Evolutionary conservation across 2,888 invertebrate genomes (phyloP).

Genomic region (Mythimna impura): DNA sequence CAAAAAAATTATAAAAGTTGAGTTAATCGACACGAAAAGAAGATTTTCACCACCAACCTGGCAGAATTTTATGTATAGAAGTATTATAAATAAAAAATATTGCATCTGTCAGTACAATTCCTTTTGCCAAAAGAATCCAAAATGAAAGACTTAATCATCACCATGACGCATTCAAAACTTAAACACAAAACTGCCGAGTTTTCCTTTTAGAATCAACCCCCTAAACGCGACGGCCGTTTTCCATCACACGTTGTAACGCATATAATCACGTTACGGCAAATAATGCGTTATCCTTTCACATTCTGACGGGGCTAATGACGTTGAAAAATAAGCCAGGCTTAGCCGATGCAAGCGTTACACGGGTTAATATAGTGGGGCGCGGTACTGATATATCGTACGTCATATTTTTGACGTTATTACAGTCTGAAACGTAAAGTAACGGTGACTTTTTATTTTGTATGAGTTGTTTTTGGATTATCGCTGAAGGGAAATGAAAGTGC

Average conservation of each 20-base stretch:
- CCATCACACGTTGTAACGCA: slow-evolving; percentile 65
- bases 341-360: slow-evolving; percentile 73
- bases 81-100: neutral
- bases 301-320: slow-evolving; percentile 75
- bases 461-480: slow-evolving; percentile 51
- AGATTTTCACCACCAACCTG: too few species aligned
- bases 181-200: slow-evolving; percentile 35
- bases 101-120: neutral
- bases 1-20: too few species aligned
- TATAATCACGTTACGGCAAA: slow-evolving; percentile 72
- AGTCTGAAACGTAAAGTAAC: slow-evolving; percentile 63
- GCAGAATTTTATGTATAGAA: too few species aligned
- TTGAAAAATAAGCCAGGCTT: slow-evolving; percentile 76
- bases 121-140: neutral
- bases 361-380: slow-evolving; percentile 70
- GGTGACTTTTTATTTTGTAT: slow-evolving; percentile 70
- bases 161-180: slow-evolving; percentile 35
- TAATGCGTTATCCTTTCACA: slow-evolving; percentile 76
- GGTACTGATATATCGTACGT: slow-evolving; percentile 72
- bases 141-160: slow-evolving; percentile 4
- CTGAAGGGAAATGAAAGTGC: slow-evolving; percentile 42
- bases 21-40: too few species aligned
- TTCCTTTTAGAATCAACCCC: slow-evolving; percentile 55
- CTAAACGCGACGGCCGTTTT: slow-evolving; percentile 52
- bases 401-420: slow-evolving; percentile 74